Base-by-base conservation (phyloP, 1,140 invertebrate genomes). In the Sycobia sp. region DNA sequence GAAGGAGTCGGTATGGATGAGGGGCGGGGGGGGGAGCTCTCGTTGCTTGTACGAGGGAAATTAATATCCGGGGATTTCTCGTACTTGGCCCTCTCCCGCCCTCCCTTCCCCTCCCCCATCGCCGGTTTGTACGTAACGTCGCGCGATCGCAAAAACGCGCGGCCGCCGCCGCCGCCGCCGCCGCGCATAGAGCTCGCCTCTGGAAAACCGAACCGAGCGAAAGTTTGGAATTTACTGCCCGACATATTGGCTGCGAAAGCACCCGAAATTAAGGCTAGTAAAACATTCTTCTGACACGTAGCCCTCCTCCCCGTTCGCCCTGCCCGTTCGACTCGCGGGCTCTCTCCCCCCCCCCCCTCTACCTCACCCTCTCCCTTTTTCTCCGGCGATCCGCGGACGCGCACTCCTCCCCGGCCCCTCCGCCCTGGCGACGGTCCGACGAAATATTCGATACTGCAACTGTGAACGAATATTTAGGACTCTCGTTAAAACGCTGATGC, bases 261-360 rank as follows among this genome's bases (percentile, higher is more conserved):
- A 71, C 71, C 70, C 74, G 72, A 76, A 78, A 77, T 78, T 76
- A 78, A 77, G 75, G 73, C 74, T 78, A 77, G 74, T 78, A 78
- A 78, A 78, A 78, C 74, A 78, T 72, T 74, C 72, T 69, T 68
- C 69, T 77, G 73, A 76, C 75, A 74, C 67, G 58, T 62, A 58
- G 38, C 55, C 39, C 50, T 27, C 54, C 47, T 36, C 43, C 36
- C 59, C 32, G 23, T 43, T n/a, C 43, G 16, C 46, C 43, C 27
- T n/a, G 23, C 43, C 13, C 18, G 13, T 27, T 11, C 16, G 27
- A 18, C 23, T 43, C 38, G 22, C 25, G 41, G 20, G 20, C 39
- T n/a, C 10, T 36, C 50, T 9, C 14, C 22, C 10, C 20, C 14
- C 20, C 11, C 23, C 13, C 1, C 29, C 9, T 7, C 25, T 23